Percentiles rank a stretch among this genome's conserved stretches.
Conservation (phyloP, 2,888 invertebrate species). For the Macrophya alboannulata region DNA sequence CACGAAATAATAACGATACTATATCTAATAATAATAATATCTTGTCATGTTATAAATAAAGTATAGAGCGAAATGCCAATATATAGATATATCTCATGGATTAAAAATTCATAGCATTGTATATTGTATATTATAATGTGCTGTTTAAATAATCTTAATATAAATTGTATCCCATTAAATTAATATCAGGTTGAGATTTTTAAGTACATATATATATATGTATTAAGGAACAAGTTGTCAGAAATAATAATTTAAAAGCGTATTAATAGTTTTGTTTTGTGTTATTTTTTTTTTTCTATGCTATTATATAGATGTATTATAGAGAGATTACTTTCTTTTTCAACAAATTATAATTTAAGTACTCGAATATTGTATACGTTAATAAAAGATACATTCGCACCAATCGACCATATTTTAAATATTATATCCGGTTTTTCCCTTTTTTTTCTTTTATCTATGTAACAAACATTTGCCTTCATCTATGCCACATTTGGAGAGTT, state of each 20-base stretch:
- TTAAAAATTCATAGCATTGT: conserved; percentile 9
- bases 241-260: conserved; percentile 37
- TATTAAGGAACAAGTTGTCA: conserved; percentile 47
- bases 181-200: conserved; percentile 48
- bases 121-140: background rate
- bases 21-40: conserved; percentile 20
- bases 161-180: conserved; percentile 21
- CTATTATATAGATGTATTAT: background rate
- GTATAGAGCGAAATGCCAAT: conserved; percentile 26
- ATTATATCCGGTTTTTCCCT: background rate
- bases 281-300: background rate
- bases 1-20: conserved; percentile 36
- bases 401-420: background rate
- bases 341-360: conserved; percentile 43
- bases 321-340: conserved; percentile 42
- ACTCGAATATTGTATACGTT: conserved; percentile 15
- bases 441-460: background rate
- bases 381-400: background rate
- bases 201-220: conserved; percentile 53
- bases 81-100: background rate
- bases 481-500: background rate
- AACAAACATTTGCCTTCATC: too few relatives aligned
- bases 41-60: conserved; percentile 26
- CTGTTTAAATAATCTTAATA: background rate
- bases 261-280: background rate